A percentile compares a stretch with the other conserved stretches of the same genome.
Evolutionary conservation across 2,113 vertebrate genomes (phyloP).

Genomic region (Pandion haliaetus): DNA sequence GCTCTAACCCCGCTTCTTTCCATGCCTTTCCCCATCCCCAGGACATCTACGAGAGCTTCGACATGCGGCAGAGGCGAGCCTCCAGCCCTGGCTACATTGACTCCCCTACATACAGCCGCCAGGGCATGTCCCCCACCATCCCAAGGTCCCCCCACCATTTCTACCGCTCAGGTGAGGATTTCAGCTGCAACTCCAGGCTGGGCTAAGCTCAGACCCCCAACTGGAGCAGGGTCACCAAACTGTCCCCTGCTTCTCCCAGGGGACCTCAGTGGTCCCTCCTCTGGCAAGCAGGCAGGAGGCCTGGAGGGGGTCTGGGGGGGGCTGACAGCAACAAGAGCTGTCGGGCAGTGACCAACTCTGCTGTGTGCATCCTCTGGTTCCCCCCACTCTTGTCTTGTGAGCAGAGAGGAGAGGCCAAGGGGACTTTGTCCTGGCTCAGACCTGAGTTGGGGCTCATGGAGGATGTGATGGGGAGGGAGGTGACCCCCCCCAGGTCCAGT

Average conservation of each 20-base stretch:
- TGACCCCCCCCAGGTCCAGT: background rate
- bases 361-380: background rate
- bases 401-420: background rate
- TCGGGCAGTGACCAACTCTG: background rate
- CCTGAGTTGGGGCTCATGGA: background rate
- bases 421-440: background rate
- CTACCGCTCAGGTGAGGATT: slow-evolving; percentile 87
- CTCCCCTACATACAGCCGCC: slow-evolving; percentile 88
- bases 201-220: background rate
- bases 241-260: background rate
- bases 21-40: slow-evolving; percentile 23
- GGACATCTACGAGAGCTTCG: slow-evolving; percentile 92
- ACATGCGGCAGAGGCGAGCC: slow-evolving; percentile 86
- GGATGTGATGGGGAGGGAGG: background rate
- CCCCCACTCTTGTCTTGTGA: rapidly evolving
- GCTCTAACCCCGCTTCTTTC: background rate
- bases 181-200: background rate
- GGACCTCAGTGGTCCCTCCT: background rate
- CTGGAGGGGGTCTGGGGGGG: rapidly evolving
- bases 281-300: background rate
- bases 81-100: slow-evolving; percentile 95
- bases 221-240: background rate
- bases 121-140: slow-evolving; percentile 92
- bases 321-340: background rate
- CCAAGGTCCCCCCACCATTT: slow-evolving; percentile 92